Evolutionary conservation across 37 sponge, comb jelly and placozoan genomes (phyloP).

Genomic region (Chondrosia reniformis): DNA sequence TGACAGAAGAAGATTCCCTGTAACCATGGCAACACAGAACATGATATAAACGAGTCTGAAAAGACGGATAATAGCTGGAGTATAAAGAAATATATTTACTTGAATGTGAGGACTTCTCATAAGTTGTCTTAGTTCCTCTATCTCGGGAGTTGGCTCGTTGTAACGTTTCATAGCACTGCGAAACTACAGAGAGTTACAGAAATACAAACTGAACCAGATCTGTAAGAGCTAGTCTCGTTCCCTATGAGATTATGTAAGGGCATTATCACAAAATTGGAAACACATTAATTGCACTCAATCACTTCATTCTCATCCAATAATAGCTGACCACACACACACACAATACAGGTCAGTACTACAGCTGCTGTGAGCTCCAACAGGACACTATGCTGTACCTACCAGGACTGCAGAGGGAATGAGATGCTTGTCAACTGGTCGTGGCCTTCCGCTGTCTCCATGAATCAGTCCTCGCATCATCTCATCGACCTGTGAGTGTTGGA

Average conservation of each 20-base stretch:
- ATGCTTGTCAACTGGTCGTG: conserved; percentile 12
- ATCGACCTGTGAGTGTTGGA: neutral
- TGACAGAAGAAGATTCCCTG: conserved; percentile 77
- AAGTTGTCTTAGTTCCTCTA: conserved; percentile 58
- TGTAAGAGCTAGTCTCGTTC: neutral
- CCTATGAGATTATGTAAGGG: neutral
- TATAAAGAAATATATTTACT: conserved; percentile 11
- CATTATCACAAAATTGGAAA: no score
- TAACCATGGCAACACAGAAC: neutral
- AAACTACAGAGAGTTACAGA: neutral
- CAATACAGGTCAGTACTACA: neutral
- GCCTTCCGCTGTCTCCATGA: neutral
- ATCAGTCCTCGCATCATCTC: conserved; percentile 20
- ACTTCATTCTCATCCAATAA: no score
- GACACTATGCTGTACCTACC: neutral
- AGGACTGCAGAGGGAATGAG: conserved; percentile 2
- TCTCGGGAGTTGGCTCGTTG: neutral
- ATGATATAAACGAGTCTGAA: neutral
- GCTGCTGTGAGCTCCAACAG: neutral
- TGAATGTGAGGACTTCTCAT: conserved; percentile 62
- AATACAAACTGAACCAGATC: neutral
- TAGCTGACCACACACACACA: neutral
- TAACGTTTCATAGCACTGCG: conserved; percentile 13
- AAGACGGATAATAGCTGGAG: neutral
- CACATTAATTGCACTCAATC: no score